Conservation (phyloP, 2,113 vertebrate species). For the Myocastor coypus region DNA sequence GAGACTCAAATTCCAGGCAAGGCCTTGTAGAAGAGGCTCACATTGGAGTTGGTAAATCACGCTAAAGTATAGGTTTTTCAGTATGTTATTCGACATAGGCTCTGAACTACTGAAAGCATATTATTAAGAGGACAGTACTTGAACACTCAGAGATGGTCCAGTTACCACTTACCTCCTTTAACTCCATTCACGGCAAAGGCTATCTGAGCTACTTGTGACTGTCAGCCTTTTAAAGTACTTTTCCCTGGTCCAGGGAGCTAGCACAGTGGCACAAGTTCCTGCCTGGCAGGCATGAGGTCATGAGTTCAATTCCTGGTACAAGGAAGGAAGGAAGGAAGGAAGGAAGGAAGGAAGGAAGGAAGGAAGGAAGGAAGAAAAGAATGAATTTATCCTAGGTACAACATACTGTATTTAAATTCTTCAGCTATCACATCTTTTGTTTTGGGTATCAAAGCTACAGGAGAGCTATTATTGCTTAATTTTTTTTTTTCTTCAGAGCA, state of each 20-base stretch:
- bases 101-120: not conserved
- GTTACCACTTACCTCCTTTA: not conserved
- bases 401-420: not conserved
- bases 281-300: too few relatives aligned
- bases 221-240: not conserved
- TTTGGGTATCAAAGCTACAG: not conserved
- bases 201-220: not conserved
- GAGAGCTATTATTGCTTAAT: not conserved
- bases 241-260: too few relatives aligned
- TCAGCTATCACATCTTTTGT: not conserved
- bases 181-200: not conserved
- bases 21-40: not conserved
- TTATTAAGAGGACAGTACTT: not conserved
- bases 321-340: too few relatives aligned
- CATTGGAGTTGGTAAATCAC: not conserved
- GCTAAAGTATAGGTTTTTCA: not conserved
- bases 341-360: too few relatives aligned
- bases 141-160: not conserved
- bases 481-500: conserved; percentile 36
- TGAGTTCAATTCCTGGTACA: too few relatives aligned
- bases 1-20: not conserved
- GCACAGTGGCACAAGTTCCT: too few relatives aligned
- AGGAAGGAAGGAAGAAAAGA: too few relatives aligned
- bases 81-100: not conserved
- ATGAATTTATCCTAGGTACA: not conserved